Evolutionary conservation across 2,888 invertebrate species (phyloP), one percentile per base, ranked within the genome.

Genomic region (Agrotis clavis): DNA sequence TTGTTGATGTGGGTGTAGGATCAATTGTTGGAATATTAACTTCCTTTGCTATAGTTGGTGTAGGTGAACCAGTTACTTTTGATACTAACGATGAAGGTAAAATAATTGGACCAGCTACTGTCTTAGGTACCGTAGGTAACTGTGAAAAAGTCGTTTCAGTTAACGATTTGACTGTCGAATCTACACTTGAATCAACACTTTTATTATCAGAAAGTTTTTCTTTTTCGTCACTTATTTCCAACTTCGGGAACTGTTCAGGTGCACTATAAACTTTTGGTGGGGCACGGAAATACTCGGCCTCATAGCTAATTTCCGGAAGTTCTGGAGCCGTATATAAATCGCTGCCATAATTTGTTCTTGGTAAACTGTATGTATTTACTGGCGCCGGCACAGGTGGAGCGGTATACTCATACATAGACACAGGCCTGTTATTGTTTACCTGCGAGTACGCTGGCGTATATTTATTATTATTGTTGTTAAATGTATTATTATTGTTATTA

Each of bases 301-400:
- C 94, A 71, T 91, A 92, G 81, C 91, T 88, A 47, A 91, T 93
- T 88, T 93, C 91, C 61, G 93, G 92, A 50, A 93, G 82, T 25
- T 79, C 68, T 61, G 90, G 75, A 25, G 73, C 75, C 21, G 85
- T 88, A 76, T 80, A 81, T 21, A 83, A 87, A 79, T 89, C 87
- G 68, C 88, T 91, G 71, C 85, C 91, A 79, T 93, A 92, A 84
- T 78, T 91, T 61, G 76, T 82, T 75, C 81, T 86, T 35, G 87
- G 71, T 71, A 84, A 70, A 67, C 81, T 86, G 64, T 86, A 84
- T 41, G 74, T 68, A 74, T 80, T 87, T 71, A 75, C 86, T 64
- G 86, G 81, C 47, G 75, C 68, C 60, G 86, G 80, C 25, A 68
- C 65, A 54, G 86, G 79, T 21, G 74, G 67, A 60, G 83, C 80